These are phyloP conservation scores for Littorina saxatilis DNA, from an alignment of 1,140 invertebrate species.

Conservation along the genomic window DNA sequence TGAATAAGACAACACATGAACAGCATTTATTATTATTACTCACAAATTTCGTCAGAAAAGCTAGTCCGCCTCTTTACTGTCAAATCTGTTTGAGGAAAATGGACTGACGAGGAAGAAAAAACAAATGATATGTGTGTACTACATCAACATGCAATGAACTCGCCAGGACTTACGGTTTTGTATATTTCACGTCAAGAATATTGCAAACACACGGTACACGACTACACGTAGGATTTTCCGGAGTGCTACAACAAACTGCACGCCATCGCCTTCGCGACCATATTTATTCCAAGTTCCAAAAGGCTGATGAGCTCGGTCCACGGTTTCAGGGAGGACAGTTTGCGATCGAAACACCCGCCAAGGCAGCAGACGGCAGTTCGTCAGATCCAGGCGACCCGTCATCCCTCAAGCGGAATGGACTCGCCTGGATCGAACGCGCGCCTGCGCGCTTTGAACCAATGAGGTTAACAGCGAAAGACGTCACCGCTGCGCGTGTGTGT, in stretches of 20 bases:
- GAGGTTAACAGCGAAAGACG: neutral
- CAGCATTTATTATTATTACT: no score
- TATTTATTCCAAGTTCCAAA: slow-evolving; percentile 6
- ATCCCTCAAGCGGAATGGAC: neutral
- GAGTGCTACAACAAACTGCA: neutral
- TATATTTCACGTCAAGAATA: no score
- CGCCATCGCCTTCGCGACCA: neutral
- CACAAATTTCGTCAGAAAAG: no score
- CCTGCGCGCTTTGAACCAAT: neutral
- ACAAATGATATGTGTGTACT: no score
- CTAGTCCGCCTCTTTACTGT: no score
- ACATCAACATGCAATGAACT: no score
- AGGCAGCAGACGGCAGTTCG: neutral
- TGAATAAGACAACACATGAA: no score
- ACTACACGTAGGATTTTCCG: no score
- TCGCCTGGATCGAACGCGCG: neutral
- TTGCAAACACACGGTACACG: no score
- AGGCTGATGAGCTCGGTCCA: neutral
- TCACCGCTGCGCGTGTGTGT: neutral
- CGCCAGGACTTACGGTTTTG: no score
- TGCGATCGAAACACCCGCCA: neutral
- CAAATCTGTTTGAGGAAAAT: no score
- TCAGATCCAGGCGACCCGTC: neutral
- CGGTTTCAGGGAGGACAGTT: slow-evolving; percentile 1
- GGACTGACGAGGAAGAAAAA: no score